Conservation (phyloP, 2,113 vertebrate genomes). For the Leptosomus discolor region DNA sequence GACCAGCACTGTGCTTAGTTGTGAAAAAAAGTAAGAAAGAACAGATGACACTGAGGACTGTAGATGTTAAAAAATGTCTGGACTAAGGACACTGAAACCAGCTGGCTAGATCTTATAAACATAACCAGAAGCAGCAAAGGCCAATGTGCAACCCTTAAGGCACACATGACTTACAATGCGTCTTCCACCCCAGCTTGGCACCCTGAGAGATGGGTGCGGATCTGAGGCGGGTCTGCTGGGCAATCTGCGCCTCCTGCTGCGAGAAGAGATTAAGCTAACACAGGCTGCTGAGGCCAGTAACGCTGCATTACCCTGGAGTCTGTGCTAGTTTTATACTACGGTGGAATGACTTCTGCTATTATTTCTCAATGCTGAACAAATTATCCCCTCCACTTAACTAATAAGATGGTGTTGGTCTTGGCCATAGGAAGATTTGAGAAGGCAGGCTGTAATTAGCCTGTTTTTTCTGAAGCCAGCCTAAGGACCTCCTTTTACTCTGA, state of each 20-base stretch:
- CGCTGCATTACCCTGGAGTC: fast-evolving
- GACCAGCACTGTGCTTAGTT: neutral
- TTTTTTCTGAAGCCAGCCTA: neutral
- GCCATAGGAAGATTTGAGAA: neutral
- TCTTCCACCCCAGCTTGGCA: neutral
- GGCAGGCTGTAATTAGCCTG: neutral
- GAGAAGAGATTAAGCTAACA: neutral
- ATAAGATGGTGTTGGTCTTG: neutral
- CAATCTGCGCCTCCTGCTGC: neutral
- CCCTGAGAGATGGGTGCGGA: fast-evolving
- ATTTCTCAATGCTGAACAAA: neutral
- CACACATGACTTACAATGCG: fast-evolving
- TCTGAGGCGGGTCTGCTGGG: neutral
- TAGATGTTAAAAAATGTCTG: neutral
- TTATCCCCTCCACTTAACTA: neutral
- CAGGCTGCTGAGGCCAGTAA: neutral
- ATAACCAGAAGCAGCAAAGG: neutral
- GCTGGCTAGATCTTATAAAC: neutral
- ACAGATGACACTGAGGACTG: neutral
- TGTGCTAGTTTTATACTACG: neutral
- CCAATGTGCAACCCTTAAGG: neutral
- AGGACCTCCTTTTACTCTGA: neutral
- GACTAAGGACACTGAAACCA: neutral
- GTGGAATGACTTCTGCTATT: neutral
- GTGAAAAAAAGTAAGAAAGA: neutral